Evolutionary conservation across 2,888 invertebrate species (phyloP).

Genomic region (Agrochola litura): DNA sequence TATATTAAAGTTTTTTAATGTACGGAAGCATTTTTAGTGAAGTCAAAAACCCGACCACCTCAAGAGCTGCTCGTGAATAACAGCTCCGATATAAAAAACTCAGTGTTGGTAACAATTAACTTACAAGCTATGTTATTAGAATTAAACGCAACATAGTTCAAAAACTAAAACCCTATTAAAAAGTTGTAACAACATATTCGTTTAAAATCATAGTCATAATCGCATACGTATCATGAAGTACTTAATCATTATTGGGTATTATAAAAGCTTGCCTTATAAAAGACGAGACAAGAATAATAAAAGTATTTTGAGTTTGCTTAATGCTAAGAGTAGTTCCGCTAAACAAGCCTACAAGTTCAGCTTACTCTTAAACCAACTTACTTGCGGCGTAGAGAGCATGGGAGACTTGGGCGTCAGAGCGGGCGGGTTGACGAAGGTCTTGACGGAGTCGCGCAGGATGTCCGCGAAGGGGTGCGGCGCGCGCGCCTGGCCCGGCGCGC

Average conservation of each 20-base stretch:
- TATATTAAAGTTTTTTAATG: too few relatives aligned
- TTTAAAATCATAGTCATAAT: background rate
- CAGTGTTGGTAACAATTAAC: background rate
- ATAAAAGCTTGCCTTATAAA: background rate
- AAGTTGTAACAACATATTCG: background rate
- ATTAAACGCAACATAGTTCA: background rate
- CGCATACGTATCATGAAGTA: background rate
- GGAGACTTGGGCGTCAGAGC: too few relatives aligned
- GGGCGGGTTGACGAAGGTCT: too few relatives aligned
- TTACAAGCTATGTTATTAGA: background rate
- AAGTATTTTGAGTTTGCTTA: too few relatives aligned
- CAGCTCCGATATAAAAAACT: background rate
- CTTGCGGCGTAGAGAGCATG: too few relatives aligned
- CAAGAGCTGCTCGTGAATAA: too few relatives aligned
- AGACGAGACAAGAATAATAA: background rate
- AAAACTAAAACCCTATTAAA: background rate
- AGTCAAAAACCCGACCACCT: too few relatives aligned
- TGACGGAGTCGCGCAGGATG: too few relatives aligned
- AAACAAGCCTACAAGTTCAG: background rate
- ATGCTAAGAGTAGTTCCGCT: too few relatives aligned
- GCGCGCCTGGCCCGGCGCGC: conserved; percentile 73
- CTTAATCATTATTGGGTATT: background rate
- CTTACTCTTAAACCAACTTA: too few relatives aligned
- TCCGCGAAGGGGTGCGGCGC: too few relatives aligned
- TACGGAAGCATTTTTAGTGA: too few relatives aligned